Evolutionary conservation across 2,797 vertebrate species (phyloP), one percentile per base, ranked within the genome.

Genomic region (Argyrosomus regius): DNA sequence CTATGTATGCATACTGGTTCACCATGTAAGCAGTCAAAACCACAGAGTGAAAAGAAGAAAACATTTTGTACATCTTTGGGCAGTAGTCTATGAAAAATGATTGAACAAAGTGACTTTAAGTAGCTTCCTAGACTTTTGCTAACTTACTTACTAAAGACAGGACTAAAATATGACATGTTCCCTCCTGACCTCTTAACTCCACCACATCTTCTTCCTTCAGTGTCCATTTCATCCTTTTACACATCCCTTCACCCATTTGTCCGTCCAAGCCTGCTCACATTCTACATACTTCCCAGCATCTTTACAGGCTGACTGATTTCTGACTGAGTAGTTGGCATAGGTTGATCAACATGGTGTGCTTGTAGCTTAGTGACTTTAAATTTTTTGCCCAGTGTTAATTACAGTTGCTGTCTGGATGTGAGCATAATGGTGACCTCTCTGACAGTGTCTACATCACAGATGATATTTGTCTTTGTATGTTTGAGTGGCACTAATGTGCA

Each of bases 301-400:
- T 79, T 68, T 60, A 53, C 9, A 72, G 69, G 52, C 78, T 41
- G 12, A 53, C 50, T 41, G 22, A 39, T 71, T n/a, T 65, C 26
- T 22, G 22, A 22, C 56, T 45, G 26, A 77, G 60, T 61, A 67
- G 63, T 81, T 65, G 57, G 18, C 78, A 77, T 69, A 57, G 22
- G 18, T 6, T 58, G 17, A 70, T 50, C 31, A 64, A 68, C 28
- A 68, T 6, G 9, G 41, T 74, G 16, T 60, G 48, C 69, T 64
- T 61, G 63, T 65, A 81, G 67, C 79, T 58, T 69, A 71, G 22
- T 52, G 48, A 62, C 54, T 63, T 54, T 16, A 54, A 43, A 28
- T 18, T 39, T 39, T 70, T 67, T 49, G 43, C 48, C 75, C 74
- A 86, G 81, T 80, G 71, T 73, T 60, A 26, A 67, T 20, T 13